Conservation (phyloP, 2,888 invertebrate species). For the Drosophila meridionalis region DNA sequence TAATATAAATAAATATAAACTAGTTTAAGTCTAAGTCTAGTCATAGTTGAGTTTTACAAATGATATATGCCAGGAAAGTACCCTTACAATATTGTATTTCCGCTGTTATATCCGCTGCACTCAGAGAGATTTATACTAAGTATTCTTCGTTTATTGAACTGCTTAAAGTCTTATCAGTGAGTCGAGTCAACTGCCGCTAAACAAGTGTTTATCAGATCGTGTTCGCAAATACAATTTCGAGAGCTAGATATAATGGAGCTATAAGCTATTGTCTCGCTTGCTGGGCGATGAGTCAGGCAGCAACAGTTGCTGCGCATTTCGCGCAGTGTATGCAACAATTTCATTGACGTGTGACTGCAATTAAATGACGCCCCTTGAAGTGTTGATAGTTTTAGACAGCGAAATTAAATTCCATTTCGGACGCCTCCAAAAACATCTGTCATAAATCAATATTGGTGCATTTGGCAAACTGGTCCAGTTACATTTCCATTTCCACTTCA, state of each 20-base stretch:
- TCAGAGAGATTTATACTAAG: not conserved
- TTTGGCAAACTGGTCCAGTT: constrained; percentile 27
- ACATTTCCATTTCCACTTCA: constrained; percentile 28
- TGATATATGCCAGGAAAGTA: constrained; percentile 1
- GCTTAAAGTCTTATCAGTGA: constrained; percentile 13
- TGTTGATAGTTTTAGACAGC: constrained; percentile 50
- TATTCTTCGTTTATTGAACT: constrained; percentile 1
- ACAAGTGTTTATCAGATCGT: constrained; percentile 15
- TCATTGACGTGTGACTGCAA: constrained; percentile 51
- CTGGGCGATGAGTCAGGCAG: constrained; percentile 10
- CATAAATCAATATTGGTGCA: constrained; percentile 68
- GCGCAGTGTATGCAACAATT: constrained; percentile 21
- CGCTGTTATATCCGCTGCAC: constrained; percentile 9
- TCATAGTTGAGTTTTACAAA: not conserved
- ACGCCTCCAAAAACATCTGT: constrained; percentile 50
- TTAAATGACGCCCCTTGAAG: constrained; percentile 21
- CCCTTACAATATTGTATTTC: not conserved
- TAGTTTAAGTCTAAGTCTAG: no score
- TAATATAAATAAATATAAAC: not conserved
- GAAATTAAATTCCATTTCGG: constrained; percentile 52
- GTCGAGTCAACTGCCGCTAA: constrained; percentile 21
- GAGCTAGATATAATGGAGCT: constrained; percentile 5
- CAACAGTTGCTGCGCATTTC: not conserved
- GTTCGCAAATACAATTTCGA: constrained; percentile 6
- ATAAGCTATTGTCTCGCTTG: constrained; percentile 25